Evolutionary conservation across 2,797 vertebrate species (phyloP), one percentile per base, ranked within the genome.

Genomic region (Coluber constrictor): DNA sequence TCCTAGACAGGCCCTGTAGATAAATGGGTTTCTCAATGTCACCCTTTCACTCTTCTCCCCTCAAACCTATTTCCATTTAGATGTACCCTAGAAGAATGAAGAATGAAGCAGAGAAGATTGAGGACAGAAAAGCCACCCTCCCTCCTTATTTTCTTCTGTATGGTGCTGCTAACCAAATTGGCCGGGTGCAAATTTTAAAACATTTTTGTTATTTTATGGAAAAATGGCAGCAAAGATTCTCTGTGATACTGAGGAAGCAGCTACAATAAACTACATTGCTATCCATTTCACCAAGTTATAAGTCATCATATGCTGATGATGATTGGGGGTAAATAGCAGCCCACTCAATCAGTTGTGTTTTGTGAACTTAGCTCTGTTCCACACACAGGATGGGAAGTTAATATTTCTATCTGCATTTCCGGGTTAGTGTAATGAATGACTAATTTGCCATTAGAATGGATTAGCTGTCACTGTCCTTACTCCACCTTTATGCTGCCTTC

Each of bases 401-500:
- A 92, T n/a, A 54, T 15, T 63, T 92, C 18, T 63, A 61, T n/a
- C 47, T 88, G 29, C 70, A 32, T 93, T 63, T 63, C 87, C 27
- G 47, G 51, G 4, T 86, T 86, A 15, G 27, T 91, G 18, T 79
- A 56, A 37, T 91, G 55, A 60, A 91, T 83, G 29, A 56, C 60
- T 92, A 88, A 90, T 87, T 70, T 56, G 60, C 43, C 29, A 25
- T 88, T 88, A 51, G 79, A 92, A 66, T 16, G 18, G 37, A 27
- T 90, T 70, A 74, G 91, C 88, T 59, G 25, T 25, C 9, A 92
- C 57, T 0, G 0, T 66, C 47, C 1, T 87, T 70, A 43, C 12
- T 79, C 23, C 60, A 27, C 91, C 29, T 94, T 90, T 89, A 92
- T 86, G 89, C 74, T 94, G 95, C 93, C 88, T 54, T 92, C 57